Conservation (phyloP, 2,888 invertebrate genomes). For the Bellardia bayeri region DNA sequence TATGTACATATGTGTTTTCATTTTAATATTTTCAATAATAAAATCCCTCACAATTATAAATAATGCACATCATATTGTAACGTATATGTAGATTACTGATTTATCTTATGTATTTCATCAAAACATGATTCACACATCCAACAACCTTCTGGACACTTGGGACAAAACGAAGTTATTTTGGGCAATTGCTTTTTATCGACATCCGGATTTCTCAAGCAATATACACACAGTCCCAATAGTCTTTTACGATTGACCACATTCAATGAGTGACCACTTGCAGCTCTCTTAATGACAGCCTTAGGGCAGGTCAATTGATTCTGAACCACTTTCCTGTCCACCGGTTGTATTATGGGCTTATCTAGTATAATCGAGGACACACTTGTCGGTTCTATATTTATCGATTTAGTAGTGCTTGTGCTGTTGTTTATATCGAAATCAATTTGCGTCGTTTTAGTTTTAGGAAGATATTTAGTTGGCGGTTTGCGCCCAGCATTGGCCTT, state of each 20-base stretch:
- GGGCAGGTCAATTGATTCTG: slow-evolving; percentile 75
- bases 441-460: slow-evolving; percentile 4
- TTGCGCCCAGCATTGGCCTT: neutral
- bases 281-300: slow-evolving; percentile 79
- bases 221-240: slow-evolving; percentile 82
- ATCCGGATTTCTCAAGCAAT: slow-evolving; percentile 79
- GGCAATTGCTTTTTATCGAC: slow-evolving; percentile 74
- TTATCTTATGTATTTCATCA: slow-evolving; percentile 72
- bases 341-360: slow-evolving; percentile 39
- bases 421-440: neutral
- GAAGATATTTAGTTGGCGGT: neutral
- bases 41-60: neutral
- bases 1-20: too few relatives aligned
- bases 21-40: neutral
- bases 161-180: slow-evolving; percentile 82
- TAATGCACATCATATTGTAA: neutral
- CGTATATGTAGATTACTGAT: neutral
- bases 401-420: neutral
- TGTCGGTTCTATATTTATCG: neutral
- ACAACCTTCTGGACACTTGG: slow-evolving; percentile 81
- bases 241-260: slow-evolving; percentile 80
- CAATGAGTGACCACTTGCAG: slow-evolving; percentile 80
- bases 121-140: slow-evolving; percentile 84
- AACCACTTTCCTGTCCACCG: slow-evolving; percentile 47
- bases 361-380: slow-evolving; percentile 42